Evolutionary conservation across 1,140 invertebrate species (phyloP).

Genomic region (Eriocheir sinensis): DNA sequence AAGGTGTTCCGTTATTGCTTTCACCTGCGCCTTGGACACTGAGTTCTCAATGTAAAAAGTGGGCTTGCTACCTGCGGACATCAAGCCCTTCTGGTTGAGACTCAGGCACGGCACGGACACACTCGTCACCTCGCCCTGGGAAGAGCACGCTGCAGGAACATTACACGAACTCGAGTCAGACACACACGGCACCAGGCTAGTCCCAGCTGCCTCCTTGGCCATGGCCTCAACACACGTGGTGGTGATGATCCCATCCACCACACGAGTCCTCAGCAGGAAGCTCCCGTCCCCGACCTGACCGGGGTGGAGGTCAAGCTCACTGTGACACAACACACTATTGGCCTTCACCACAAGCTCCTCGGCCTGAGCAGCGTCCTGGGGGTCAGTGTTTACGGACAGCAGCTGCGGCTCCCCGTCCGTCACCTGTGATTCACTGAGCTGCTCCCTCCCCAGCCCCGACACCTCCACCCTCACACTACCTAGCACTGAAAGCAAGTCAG

Average conservation of each 20-base stretch:
- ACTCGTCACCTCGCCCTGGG: neutral
- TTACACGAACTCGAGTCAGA: neutral
- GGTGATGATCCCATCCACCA: slow-evolving; percentile 70
- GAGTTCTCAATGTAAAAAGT: slow-evolving; percentile 38
- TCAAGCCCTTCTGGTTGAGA: neutral
- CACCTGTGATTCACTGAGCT: neutral
- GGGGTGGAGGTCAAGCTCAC: neutral
- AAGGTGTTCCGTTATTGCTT: neutral
- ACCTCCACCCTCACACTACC: neutral
- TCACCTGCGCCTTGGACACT: neutral
- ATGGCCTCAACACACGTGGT: slow-evolving; percentile 62
- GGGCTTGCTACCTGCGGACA: neutral
- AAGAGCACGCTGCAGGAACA: neutral
- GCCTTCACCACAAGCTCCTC: neutral
- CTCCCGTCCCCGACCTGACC: slow-evolving; percentile 28
- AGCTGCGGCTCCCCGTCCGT: neutral
- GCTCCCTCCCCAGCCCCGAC: neutral
- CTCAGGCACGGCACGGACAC: slow-evolving; percentile 35
- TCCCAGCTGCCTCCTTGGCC: slow-evolving; percentile 39
- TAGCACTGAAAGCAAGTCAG: neutral
- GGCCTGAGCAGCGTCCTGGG: neutral
- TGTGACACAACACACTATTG: neutral
- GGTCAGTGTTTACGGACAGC: neutral
- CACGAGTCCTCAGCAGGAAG: slow-evolving; percentile 60
- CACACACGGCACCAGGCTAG: neutral